Conservation (phyloP, 2,113 vertebrate genomes). For the Hipposideros armiger region DNA sequence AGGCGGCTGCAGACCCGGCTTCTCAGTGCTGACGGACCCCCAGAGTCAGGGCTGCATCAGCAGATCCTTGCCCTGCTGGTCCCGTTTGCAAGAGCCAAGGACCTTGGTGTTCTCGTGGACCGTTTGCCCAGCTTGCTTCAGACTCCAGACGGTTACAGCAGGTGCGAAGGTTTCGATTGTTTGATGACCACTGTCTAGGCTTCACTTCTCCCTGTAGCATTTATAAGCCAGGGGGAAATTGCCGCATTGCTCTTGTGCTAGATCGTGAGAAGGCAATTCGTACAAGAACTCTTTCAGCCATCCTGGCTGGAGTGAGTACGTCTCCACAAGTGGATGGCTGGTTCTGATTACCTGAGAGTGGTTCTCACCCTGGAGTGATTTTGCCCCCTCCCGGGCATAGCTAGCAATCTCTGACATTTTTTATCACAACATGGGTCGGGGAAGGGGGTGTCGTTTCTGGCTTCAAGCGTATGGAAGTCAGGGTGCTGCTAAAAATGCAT, state of each 20-base stretch:
- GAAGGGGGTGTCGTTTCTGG: background rate
- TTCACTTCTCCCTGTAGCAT: background rate
- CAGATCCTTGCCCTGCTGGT: slow-evolving; percentile 90
- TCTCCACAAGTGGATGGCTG: background rate
- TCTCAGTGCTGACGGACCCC: slow-evolving; percentile 9
- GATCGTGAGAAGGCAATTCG: background rate
- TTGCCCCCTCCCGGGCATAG: background rate
- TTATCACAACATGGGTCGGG: accelerated
- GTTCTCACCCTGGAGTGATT: background rate
- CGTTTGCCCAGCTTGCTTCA: slow-evolving; percentile 89
- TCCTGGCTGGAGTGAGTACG: background rate
- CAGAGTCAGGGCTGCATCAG: slow-evolving; percentile 55
- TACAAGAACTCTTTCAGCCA: background rate
- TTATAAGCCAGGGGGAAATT: accelerated
- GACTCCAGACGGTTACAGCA: slow-evolving; percentile 82
- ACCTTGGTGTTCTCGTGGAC: slow-evolving; percentile 84
- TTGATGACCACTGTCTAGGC: accelerated
- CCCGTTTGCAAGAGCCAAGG: slow-evolving; percentile 83
- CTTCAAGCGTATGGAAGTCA: background rate
- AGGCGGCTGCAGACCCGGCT: slow-evolving; percentile 85
- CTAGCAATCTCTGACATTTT: background rate
- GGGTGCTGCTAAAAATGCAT: background rate
- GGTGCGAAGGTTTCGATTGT: slow-evolving; percentile 83
- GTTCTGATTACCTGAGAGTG: background rate
- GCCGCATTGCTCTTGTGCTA: accelerated